These are phyloP conservation scores for Panorpa germanica DNA, from an alignment of 2,888 invertebrate species.

Conservation along the genomic window DNA sequence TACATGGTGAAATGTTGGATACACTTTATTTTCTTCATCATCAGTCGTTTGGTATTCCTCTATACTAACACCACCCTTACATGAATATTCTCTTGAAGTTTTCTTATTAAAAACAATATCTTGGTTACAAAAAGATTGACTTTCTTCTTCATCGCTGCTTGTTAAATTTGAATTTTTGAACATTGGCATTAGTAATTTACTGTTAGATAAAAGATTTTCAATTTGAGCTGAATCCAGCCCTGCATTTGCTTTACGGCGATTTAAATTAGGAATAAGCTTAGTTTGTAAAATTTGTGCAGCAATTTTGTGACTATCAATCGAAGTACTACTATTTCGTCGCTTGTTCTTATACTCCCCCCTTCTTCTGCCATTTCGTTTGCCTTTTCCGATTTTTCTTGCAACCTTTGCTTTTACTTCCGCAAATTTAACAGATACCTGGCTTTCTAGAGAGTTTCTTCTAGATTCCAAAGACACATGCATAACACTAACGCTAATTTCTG, in stretches of 20 bases:
- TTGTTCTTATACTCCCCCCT: constrained; percentile 15
- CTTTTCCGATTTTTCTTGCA: constrained; percentile 27
- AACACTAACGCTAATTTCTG: constrained; percentile 56
- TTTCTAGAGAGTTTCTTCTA: constrained; percentile 71
- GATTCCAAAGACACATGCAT: constrained; percentile 74
- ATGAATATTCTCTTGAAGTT: too few species aligned
- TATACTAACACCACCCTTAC: constrained; percentile 16
- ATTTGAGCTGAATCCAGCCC: too few species aligned
- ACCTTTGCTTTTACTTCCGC: constrained; percentile 67
- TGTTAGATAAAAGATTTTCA: too few species aligned
- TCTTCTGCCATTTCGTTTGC: constrained; percentile 12
- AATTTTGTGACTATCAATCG: constrained; percentile 57
- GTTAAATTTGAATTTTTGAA: constrained; percentile 14
- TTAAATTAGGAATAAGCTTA: too few species aligned
- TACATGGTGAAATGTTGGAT: too few species aligned
- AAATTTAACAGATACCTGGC: constrained; percentile 69
- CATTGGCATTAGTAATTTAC: too few species aligned
- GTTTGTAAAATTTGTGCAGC: too few species aligned
- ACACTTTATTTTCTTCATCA: constrained; percentile 12
- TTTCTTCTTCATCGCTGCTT: constrained; percentile 15
- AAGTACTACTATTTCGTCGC: constrained; percentile 48
- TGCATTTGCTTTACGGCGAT: too few species aligned
- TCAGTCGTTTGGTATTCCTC: constrained; percentile 15
- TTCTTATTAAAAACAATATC: too few species aligned
- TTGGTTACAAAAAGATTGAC: background rate